Evolutionary conservation across 1,140 invertebrate species (phyloP).

Genomic region (Charaxes varanes): DNA sequence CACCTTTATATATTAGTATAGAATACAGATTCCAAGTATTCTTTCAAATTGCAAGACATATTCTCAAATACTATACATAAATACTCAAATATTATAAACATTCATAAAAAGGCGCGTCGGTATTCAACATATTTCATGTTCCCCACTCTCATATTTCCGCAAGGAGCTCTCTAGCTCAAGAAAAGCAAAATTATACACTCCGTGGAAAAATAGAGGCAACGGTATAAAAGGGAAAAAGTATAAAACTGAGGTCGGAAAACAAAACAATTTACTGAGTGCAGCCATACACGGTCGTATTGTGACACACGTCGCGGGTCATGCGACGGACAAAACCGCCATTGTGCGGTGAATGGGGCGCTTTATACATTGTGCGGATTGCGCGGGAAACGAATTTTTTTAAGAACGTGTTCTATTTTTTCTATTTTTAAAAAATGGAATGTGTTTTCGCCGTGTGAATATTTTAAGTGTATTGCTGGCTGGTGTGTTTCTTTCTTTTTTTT

Average conservation of each 20-base stretch:
- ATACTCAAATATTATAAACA: background rate
- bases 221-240: constrained; percentile 46
- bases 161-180: constrained; percentile 45
- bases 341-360: constrained; percentile 59
- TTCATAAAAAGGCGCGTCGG: constrained; percentile 4
- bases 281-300: constrained; percentile 57
- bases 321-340: constrained; percentile 56
- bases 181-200: constrained; percentile 57
- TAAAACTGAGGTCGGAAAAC: constrained; percentile 42
- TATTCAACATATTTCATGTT: constrained; percentile 25
- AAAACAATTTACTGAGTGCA: constrained; percentile 65
- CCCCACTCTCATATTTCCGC: constrained; percentile 27
- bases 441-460: constrained; percentile 60
- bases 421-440: constrained; percentile 54
- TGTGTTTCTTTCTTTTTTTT: constrained; percentile 37
- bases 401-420: constrained; percentile 56
- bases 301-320: constrained; percentile 60
- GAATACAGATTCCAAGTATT: no score
- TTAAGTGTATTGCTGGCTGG: constrained; percentile 65
- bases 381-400: constrained; percentile 63
- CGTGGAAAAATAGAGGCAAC: constrained; percentile 44
- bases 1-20: no score
- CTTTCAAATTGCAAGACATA: background rate
- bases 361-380: constrained; percentile 47
- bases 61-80: background rate